Conservation (phyloP, 1,140 invertebrate genomes). For the Brachionus angularis region DNA sequence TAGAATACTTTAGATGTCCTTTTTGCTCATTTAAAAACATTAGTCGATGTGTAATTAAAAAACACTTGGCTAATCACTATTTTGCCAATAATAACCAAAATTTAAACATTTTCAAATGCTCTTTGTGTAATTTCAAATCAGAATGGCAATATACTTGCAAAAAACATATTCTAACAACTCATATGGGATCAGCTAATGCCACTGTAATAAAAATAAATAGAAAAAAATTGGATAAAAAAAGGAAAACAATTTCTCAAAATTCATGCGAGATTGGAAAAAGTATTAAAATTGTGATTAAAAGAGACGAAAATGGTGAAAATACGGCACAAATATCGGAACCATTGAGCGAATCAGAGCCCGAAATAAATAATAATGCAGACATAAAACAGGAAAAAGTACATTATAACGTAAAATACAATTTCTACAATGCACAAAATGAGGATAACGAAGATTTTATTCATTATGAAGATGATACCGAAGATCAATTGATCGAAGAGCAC, state of each 20-base stretch:
- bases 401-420: too few relatives aligned
- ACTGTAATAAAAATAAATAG: not conserved
- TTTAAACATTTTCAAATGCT: constrained; percentile 15
- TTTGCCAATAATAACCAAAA: constrained; percentile 15
- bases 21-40: constrained; percentile 36
- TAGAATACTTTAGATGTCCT: constrained; percentile 21
- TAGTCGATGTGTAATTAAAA: constrained; percentile 15
- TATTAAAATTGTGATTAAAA: constrained; percentile 24
- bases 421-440: too few relatives aligned
- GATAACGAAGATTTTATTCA: too few relatives aligned
- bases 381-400: too few relatives aligned
- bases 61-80: constrained; percentile 23
- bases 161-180: constrained; percentile 19
- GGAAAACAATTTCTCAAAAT: not conserved
- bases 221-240: not conserved
- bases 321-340: not conserved
- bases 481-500: too few relatives aligned
- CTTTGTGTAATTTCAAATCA: constrained; percentile 11
- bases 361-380: too few relatives aligned
- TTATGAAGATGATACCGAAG: too few relatives aligned
- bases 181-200: not conserved
- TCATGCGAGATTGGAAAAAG: constrained; percentile 10
- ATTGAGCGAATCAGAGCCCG: too few relatives aligned
- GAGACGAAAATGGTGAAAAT: not conserved
- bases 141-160: constrained; percentile 41